Evolutionary conservation across 2,888 invertebrate genomes (phyloP), one percentile per base, ranked within the genome.

Genomic region (Eurytoma californica): DNA sequence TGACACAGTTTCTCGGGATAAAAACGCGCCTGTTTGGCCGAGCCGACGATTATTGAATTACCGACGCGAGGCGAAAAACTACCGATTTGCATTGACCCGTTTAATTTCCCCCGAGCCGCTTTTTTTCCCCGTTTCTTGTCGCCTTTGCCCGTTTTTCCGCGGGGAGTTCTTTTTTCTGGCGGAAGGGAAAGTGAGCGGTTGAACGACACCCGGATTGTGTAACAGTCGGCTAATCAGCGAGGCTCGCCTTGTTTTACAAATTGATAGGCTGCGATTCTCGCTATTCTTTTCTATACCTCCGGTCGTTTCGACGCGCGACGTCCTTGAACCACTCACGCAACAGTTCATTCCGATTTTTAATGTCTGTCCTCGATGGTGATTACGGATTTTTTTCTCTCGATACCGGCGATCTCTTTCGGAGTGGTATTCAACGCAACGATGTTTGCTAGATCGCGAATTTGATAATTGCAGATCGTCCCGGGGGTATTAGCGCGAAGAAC

Each of bases 1-100:
- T 79, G 80, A 74, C 80, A 77, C 80, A 77, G 76, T 80, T 80
- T 77, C 72, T 57, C 24, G 58, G 65, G 51, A 72, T 75, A 79
- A 79, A 79, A 75, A 72, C 72, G 75, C 79, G 72, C 67, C 63
- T 57, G 65, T 79, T 79, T 76, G 53, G 58, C 16, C 72, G 58
- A 67, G 18, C 65, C 70, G 58, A 5, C 75, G 75, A 79, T 80
- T 77, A 73, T 80, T 73, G 63, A 77, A 80, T 80, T 80, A 69
- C 20, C n/a, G 39, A n/a, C 49, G 49, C n/a, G 14, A 30, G 24
- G 51, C 28, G 73, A 79, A 65, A 74, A 58, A 79, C 53, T 24
- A 61, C 61, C 68, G 66, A 75, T 61, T 79, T 72, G 67, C 70
- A 77, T 80, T 77, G 80, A 77, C 74, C 73, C 77, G 77, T 18